Evolutionary conservation across 2,888 invertebrate species (phyloP).

Genomic region (Andrena haemorrhoa): DNA sequence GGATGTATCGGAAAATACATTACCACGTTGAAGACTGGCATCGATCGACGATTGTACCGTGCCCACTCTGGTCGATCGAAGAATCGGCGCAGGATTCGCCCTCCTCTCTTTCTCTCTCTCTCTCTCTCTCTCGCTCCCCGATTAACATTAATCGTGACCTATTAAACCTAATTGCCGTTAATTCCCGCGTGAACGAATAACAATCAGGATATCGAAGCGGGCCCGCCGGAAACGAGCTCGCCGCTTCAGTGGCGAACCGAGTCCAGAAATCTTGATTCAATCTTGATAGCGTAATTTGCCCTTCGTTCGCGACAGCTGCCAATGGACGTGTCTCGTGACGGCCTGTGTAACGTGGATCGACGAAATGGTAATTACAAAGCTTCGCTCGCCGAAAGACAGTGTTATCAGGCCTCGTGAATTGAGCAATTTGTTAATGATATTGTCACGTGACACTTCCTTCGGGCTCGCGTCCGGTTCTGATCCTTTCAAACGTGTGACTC

Average conservation of each 20-base stretch:
- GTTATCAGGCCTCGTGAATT: slow-evolving; percentile 80
- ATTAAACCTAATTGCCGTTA: slow-evolving; percentile 47
- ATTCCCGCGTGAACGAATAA: slow-evolving; percentile 40
- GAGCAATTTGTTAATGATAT: slow-evolving; percentile 85
- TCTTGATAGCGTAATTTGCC: slow-evolving; percentile 41
- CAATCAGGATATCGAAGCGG: slow-evolving; percentile 7
- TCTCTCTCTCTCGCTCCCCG: neutral
- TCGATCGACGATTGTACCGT: neutral
- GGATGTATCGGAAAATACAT: neutral
- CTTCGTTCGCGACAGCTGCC: slow-evolving; percentile 46
- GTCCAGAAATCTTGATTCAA: slow-evolving; percentile 29
- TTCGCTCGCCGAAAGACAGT: slow-evolving; percentile 53
- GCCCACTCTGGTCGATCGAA: neutral
- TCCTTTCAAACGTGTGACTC: slow-evolving; percentile 79
- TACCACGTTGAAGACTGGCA: neutral
- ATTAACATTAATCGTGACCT: slow-evolving; percentile 38
- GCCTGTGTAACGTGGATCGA: slow-evolving; percentile 21
- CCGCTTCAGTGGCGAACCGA: neutral
- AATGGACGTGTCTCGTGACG: slow-evolving; percentile 38
- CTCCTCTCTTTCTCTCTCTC: no score
- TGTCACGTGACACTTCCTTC: slow-evolving; percentile 83
- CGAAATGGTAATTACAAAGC: slow-evolving; percentile 61
- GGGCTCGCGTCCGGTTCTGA: slow-evolving; percentile 75
- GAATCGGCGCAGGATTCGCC: slow-evolving; percentile 11
- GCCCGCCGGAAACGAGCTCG: slow-evolving; percentile 8